Evolutionary conservation across 1,140 invertebrate genomes (phyloP).

Genomic region (Tyrophagus putrescentiae): DNA sequence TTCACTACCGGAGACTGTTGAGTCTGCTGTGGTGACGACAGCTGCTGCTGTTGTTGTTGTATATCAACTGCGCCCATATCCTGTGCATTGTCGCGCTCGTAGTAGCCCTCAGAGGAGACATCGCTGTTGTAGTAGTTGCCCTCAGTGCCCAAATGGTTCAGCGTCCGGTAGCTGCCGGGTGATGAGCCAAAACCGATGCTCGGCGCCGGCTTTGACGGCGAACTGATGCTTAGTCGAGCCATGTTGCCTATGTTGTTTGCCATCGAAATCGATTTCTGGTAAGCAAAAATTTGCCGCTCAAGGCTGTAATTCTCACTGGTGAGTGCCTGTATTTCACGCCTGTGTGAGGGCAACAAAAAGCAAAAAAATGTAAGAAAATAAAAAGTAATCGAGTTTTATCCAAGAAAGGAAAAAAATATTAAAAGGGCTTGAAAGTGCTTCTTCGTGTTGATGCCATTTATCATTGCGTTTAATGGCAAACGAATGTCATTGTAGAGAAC

Average conservation of each 20-base stretch:
- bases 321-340: constrained; percentile 60
- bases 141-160: constrained; percentile 5
- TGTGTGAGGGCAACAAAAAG: constrained; percentile 31
- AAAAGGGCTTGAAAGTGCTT: too few relatives aligned
- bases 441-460: too few relatives aligned
- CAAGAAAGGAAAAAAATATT: too few relatives aligned
- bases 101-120: background rate
- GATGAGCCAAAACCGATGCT: background rate
- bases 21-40: background rate
- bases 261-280: constrained; percentile 54
- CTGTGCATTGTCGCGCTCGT: background rate
- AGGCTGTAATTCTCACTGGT: constrained; percentile 71
- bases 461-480: too few relatives aligned
- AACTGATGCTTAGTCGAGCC: constrained; percentile 3
- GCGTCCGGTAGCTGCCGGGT: background rate
- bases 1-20: constrained; percentile 11
- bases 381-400: background rate
- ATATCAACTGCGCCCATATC: background rate
- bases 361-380: background rate
- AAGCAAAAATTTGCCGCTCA: constrained; percentile 69
- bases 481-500: too few relatives aligned
- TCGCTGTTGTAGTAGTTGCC: background rate
- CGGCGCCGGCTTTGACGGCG: constrained; percentile 8
- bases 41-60: background rate
- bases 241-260: constrained; percentile 34